Evolutionary conservation across 2,113 vertebrate genomes (phyloP).

Genomic region (Myotis yumanensis): DNA sequence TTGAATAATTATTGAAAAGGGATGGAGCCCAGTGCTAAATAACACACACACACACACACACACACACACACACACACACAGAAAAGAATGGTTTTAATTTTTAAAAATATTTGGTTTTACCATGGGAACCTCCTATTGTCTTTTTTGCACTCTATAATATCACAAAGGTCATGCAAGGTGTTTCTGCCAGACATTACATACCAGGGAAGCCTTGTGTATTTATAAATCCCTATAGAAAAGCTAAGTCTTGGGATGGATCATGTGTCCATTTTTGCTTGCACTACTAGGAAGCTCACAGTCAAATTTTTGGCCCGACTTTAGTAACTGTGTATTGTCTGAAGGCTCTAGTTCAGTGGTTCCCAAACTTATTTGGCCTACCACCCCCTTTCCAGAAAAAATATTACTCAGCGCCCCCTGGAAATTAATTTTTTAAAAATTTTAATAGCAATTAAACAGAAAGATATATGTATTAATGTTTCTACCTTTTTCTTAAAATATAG

Average conservation of each 20-base stretch:
- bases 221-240: neutral
- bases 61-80: neutral
- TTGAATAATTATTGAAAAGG: conserved; percentile 58
- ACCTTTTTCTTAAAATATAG: no score
- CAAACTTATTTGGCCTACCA: no score
- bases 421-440: no score
- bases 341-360: no score
- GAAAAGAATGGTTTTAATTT: neutral
- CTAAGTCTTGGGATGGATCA: neutral
- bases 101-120: conserved; percentile 21
- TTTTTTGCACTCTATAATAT: neutral
- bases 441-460: no score
- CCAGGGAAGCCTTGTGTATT: neutral
- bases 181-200: neutral
- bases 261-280: neutral
- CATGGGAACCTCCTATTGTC: neutral
- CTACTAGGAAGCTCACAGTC: neutral
- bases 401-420: no score
- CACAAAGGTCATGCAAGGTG: neutral
- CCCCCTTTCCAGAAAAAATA: no score
- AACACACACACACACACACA: neutral
- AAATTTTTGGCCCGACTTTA: neutral
- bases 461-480: no score
- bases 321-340: neutral
- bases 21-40: conserved; percentile 47